These are phyloP conservation scores for Drosophila prolongata DNA, from an alignment of 2,888 invertebrate species.

Conservation along the genomic window DNA sequence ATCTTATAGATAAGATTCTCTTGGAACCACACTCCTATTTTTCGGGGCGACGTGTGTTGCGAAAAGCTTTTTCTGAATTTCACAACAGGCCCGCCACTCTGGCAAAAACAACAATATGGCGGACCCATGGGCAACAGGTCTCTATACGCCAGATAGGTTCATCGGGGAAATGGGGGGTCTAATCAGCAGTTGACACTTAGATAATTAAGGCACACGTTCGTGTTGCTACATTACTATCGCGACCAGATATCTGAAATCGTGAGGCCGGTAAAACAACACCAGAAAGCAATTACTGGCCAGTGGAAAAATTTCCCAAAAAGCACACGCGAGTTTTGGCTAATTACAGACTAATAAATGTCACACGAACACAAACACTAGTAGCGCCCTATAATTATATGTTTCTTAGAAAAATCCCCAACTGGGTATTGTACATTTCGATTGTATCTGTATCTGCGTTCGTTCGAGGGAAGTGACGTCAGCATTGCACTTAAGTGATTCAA, in stretches of 20 bases:
- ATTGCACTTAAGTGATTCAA: conserved; percentile 38
- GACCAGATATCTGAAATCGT: conserved; percentile 53
- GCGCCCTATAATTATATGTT: conserved; percentile 16
- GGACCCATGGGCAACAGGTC: conserved; percentile 46
- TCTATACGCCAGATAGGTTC: not conserved
- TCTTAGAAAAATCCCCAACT: conserved; percentile 31
- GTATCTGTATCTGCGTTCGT: conserved; percentile 1
- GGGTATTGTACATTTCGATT: not conserved
- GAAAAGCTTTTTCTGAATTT: conserved; percentile 62
- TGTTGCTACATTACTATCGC: conserved; percentile 43
- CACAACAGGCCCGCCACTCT: conserved; percentile 52
- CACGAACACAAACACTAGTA: conserved; percentile 9
- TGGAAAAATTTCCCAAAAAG: conserved; percentile 60
- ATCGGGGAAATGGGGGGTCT: conserved; percentile 19
- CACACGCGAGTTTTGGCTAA: conserved; percentile 43
- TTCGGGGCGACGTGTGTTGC: not conserved
- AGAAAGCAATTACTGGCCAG: conserved; percentile 61
- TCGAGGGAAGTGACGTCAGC: conserved; percentile 33
- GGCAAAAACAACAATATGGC: conserved; percentile 38
- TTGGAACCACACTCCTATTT: conserved; percentile 2
- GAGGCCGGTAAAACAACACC: conserved; percentile 38
- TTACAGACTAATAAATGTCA: conserved; percentile 38
- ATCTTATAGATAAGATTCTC: conserved; percentile 26
- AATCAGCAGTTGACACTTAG: conserved; percentile 67
- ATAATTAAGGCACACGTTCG: conserved; percentile 46